These are phyloP conservation scores for Drosophila neoperkinsi DNA, from an alignment of 2,888 invertebrate genomes.

Conservation along the genomic window DNA sequence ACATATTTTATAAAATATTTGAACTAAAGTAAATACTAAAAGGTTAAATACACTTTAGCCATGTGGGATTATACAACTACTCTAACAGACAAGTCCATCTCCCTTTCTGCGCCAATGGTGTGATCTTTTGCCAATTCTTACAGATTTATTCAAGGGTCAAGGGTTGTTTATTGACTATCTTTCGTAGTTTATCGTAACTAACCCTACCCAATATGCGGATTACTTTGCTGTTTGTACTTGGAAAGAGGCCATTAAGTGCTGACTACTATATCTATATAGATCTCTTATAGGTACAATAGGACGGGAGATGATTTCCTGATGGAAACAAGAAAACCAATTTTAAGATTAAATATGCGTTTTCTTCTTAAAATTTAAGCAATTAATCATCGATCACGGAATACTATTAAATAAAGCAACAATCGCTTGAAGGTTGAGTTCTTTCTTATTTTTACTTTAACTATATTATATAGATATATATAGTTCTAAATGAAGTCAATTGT, in stretches of 20 bases:
- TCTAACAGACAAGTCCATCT: background rate
- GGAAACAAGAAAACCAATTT: background rate
- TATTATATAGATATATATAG: background rate
- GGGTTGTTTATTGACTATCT: background rate
- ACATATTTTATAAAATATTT: background rate
- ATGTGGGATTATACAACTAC: background rate
- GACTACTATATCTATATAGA: background rate
- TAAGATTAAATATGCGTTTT: background rate
- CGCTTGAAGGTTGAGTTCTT: background rate
- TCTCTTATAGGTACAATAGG: background rate
- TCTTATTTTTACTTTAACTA: background rate
- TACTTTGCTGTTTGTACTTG: background rate
- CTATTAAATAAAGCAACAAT: background rate
- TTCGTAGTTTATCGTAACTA: background rate
- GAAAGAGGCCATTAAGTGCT: background rate
- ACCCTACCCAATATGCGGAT: background rate
- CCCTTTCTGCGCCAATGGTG: background rate
- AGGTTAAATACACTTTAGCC: background rate
- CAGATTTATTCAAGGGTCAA: background rate
- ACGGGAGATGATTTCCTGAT: background rate
- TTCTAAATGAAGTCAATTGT: background rate
- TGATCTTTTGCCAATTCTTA: background rate
- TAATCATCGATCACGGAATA: background rate
- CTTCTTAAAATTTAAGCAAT: background rate
- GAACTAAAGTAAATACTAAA: background rate